Conservation (phyloP, 2,888 invertebrate species). For the Amblyjoppa fuscipennis region DNA sequence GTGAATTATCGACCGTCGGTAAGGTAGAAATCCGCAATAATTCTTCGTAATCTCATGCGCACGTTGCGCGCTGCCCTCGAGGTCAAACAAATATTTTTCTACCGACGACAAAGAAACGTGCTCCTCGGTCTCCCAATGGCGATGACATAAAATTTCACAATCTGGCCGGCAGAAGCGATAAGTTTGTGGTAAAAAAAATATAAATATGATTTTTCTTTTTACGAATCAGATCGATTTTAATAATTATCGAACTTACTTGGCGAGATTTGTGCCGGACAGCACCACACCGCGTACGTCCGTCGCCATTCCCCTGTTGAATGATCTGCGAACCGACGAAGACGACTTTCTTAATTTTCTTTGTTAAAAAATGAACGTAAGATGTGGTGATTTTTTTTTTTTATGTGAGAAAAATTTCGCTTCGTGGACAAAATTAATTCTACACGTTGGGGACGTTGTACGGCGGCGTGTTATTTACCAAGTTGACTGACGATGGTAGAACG, state of each 20-base stretch:
- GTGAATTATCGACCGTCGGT: slow-evolving; percentile 35
- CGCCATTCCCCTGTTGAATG: slow-evolving; percentile 78
- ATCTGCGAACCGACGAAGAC: slow-evolving; percentile 70
- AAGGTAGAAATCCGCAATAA: slow-evolving; percentile 22
- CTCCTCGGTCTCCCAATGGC: background rate
- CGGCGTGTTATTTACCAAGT: slow-evolving; percentile 57
- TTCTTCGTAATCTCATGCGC: background rate
- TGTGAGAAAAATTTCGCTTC: background rate
- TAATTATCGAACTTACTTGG: slow-evolving; percentile 87
- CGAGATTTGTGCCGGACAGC: slow-evolving; percentile 89
- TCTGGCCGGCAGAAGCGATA: background rate
- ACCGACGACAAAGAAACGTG: background rate
- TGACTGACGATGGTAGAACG: slow-evolving; percentile 68
- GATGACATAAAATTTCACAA: background rate
- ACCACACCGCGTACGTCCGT: slow-evolving; percentile 79
- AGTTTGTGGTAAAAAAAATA: background rate
- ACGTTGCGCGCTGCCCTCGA: slow-evolving; percentile 18
- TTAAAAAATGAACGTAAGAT: background rate
- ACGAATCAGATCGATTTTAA: background rate
- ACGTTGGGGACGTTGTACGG: slow-evolving; percentile 19
- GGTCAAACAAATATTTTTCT: slow-evolving; percentile 33
- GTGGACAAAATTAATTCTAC: background rate
- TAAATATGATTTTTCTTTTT: background rate
- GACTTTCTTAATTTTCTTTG: slow-evolving; percentile 9
- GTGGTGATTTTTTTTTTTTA: background rate